These are phyloP conservation scores for Bujurquina vittata DNA, from an alignment of 2,113 vertebrate species.

Conservation along the genomic window DNA sequence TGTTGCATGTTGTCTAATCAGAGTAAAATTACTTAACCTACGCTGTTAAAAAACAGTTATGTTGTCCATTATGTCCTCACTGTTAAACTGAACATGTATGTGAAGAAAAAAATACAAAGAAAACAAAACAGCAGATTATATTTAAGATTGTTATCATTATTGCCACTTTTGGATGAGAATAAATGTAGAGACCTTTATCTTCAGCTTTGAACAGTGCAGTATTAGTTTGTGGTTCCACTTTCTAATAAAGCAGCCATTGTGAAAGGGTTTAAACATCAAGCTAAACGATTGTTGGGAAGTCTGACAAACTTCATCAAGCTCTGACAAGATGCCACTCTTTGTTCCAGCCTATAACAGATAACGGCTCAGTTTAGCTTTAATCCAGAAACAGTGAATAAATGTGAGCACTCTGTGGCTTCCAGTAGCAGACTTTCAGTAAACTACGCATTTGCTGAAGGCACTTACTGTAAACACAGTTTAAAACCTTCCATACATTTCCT, in stretches of 20 bases:
- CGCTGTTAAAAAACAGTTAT: constrained; percentile 40
- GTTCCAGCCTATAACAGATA: neutral
- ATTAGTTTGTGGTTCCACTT: neutral
- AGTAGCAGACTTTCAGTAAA: neutral
- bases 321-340: neutral
- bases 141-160: constrained; percentile 41
- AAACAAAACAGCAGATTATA: neutral
- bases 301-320: too few relatives aligned
- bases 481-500: neutral
- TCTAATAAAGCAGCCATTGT: neutral
- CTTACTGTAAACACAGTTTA: neutral
- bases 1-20: constrained; percentile 60
- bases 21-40: constrained; percentile 47
- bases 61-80: constrained; percentile 34
- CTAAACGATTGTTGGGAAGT: neutral
- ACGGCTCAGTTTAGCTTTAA: neutral
- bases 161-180: constrained; percentile 31
- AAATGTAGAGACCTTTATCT: neutral
- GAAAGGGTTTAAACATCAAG: neutral
- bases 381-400: neutral
- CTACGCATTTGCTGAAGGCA: neutral
- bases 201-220: neutral
- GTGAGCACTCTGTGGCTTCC: neutral
- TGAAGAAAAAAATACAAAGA: neutral
- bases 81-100: constrained; percentile 14